Base-by-base conservation (phyloP, 2,888 invertebrate genomes). In the Danaus chrysippus region DNA sequence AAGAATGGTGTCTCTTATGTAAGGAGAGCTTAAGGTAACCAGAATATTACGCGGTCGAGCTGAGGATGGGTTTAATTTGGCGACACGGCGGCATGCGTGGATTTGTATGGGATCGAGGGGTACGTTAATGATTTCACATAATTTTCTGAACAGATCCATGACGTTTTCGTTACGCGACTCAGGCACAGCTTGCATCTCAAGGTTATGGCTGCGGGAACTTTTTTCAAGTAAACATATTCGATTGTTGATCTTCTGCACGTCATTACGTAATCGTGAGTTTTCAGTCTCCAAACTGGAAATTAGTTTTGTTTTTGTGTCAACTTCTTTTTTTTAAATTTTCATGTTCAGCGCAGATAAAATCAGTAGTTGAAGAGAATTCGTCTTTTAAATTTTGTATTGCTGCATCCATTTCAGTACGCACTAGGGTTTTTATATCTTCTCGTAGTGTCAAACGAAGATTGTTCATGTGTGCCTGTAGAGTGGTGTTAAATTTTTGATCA, bases 11-110 rank as follows among this genome's bases (percentile, higher is more conserved):
- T 55, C 54, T 55, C 54, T 41, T 34, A 54, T 23, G 54, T 34
- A 23, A 34, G 54, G 34, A 12, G 19, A 54, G 34, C 54, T 54
- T 54, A 54, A 34, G 19, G 54, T 54, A 34, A 54, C 54, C 53
- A 53, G 19, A 10, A 19, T 19, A 42, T 62, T 62, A n/a, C 62
- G 55, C 12, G 62, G 58, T 34, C 62, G 62, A 43, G 10, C 41
- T 2, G 58, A 62, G 6, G 54, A 57, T 17, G 58, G 55, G 34
- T 58, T 62, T 8, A 58, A 34, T 54, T 62, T 58, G 11, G 62
- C 62, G 49, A 56, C 55, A n/a, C 61, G 56, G 52, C 61, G 61
- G 34, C 54, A 54, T 34, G 54, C 23, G 34, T 54, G 54, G n/a
- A n/a, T n/a, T n/a, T n/a, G n/a, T n/a, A n/a, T n/a, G n/a, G n/a